These are phyloP conservation scores for Pristiophorus japonicus DNA, from an alignment of 2,113 vertebrate genomes.

Conservation along the genomic window DNA sequence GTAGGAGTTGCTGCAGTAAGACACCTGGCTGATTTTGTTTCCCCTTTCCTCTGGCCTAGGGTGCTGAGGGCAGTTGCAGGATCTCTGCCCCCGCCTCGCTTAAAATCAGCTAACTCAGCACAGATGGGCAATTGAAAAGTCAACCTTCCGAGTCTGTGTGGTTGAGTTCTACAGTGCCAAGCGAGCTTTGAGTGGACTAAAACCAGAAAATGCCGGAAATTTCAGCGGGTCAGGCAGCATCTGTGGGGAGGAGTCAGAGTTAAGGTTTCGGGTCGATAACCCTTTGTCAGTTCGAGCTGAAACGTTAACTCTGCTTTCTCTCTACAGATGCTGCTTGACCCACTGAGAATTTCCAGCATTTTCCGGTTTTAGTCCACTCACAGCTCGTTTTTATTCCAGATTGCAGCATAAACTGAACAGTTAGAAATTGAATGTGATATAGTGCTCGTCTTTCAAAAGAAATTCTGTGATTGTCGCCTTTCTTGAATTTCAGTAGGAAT, in stretches of 20 bases:
- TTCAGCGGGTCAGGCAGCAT: too few relatives aligned
- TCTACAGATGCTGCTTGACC: too few relatives aligned
- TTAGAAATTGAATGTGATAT: neutral
- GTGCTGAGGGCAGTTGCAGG: neutral
- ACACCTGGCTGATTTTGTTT: neutral
- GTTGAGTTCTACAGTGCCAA: neutral
- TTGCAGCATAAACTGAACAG: too few relatives aligned
- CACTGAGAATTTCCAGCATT: too few relatives aligned
- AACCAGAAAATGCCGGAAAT: too few relatives aligned
- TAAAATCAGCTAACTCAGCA: neutral
- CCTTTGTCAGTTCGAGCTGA: too few relatives aligned
- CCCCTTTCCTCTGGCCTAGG: neutral
- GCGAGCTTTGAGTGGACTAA: neutral
- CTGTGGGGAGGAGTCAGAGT: too few relatives aligned
- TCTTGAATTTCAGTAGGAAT: neutral
- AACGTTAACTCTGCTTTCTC: too few relatives aligned
- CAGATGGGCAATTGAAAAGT: neutral
- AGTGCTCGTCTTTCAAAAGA: neutral
- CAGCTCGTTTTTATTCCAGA: too few relatives aligned
- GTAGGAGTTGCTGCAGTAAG: neutral
- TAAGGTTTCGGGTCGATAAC: too few relatives aligned
- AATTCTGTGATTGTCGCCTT: neutral
- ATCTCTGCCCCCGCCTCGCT: neutral
- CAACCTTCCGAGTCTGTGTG: neutral
- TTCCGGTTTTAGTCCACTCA: too few relatives aligned